These are phyloP conservation scores for Fundulus diaphanus DNA, from an alignment of 2,797 vertebrate genomes.

Conservation along the genomic window DNA sequence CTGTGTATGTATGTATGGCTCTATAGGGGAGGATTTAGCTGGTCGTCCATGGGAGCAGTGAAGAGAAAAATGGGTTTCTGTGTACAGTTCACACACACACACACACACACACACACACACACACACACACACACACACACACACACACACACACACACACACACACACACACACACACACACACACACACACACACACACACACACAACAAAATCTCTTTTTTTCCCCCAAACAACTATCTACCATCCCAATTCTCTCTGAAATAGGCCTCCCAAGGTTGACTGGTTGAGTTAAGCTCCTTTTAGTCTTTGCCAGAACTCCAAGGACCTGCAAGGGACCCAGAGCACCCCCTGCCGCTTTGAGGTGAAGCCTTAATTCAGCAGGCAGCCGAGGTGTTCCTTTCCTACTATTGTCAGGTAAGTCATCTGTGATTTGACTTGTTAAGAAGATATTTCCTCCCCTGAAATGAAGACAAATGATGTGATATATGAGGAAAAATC, in stretches of 20 bases:
- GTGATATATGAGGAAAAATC: conserved; percentile 50
- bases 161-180: too few species aligned
- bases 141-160: too few species aligned
- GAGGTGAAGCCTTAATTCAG: conserved; percentile 5
- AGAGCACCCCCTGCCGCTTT: conserved; percentile 32
- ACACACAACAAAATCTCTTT: neutral
- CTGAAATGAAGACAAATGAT: conserved; percentile 72
- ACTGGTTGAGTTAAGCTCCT: conserved; percentile 68
- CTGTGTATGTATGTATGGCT: conserved; percentile 56
- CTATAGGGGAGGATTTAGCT: conserved; percentile 61
- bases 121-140: too few species aligned
- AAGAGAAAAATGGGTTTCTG: conserved; percentile 65
- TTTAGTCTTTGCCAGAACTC: conserved; percentile 41
- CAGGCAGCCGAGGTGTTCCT: conserved; percentile 3
- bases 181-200: too few species aligned
- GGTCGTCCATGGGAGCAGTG: conserved; percentile 58
- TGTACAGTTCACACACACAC: conserved; percentile 15
- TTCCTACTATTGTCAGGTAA: conserved; percentile 41
- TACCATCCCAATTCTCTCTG: conserved; percentile 40
- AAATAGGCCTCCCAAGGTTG: conserved; percentile 67
- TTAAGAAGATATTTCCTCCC: conserved; percentile 64
- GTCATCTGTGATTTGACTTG: conserved; percentile 67
- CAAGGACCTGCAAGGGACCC: conserved; percentile 25
- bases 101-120: too few species aligned
- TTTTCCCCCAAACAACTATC: conserved; percentile 23